Evolutionary conservation across 1,140 invertebrate species (phyloP).

Genomic region (Hycleus phaleratus): DNA sequence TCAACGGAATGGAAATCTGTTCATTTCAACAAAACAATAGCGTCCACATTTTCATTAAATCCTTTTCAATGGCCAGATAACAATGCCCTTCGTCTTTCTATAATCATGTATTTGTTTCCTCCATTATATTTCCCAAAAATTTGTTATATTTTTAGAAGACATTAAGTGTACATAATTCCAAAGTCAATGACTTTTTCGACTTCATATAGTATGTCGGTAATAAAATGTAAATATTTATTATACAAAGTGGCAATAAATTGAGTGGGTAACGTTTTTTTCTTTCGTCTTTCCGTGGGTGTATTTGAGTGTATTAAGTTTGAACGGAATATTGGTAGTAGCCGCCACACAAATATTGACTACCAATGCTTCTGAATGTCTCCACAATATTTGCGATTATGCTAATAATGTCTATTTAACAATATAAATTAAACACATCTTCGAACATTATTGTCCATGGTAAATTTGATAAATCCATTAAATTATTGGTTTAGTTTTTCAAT

Average conservation of each 20-base stretch:
- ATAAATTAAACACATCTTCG: constrained; percentile 9
- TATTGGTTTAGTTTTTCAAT: constrained; percentile 4
- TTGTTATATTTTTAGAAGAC: neutral
- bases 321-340: constrained; percentile 6
- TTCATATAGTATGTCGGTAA: constrained; percentile 5
- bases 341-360: constrained; percentile 11
- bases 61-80: neutral
- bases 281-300: no score
- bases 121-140: neutral
- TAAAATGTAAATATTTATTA: constrained; percentile 12
- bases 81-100: neutral
- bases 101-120: neutral
- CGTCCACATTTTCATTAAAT: constrained; percentile 9
- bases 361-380: constrained; percentile 12
- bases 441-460: neutral
- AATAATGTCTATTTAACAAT: constrained; percentile 9
- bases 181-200: constrained; percentile 5
- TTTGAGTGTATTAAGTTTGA: constrained; percentile 3
- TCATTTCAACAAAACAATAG: neutral
- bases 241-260: constrained; percentile 14
- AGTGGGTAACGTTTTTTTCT: constrained; percentile 1
- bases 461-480: constrained; percentile 17
- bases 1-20: constrained; percentile 6
- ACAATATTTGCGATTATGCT: constrained; percentile 15
- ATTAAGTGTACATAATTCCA: neutral